Evolutionary conservation across 2,113 vertebrate genomes (phyloP), one percentile per base, ranked within the genome.

Genomic region (Microcebus lehilahytsara): DNA sequence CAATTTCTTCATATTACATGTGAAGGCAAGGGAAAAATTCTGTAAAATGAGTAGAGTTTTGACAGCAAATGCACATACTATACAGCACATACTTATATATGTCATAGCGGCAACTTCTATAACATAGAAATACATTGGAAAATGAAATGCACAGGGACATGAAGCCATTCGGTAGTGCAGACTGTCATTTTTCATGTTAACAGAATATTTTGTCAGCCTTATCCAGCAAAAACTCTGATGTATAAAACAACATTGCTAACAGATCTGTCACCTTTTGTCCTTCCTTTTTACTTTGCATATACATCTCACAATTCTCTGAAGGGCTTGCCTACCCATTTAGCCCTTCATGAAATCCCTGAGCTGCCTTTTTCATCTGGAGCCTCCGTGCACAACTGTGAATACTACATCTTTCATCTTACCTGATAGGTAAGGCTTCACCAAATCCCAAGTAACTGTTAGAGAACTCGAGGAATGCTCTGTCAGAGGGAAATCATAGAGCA

Each of bases 161-260:
- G 69, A 98, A 92, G 97, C 67, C 53, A 96, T 97, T 97, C 97
- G 67, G 64, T 95, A 93, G 60, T 81, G 20, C 56, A 96, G 97
- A 95, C 62, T 97, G 66, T 81, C 85, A 84, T 97, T 97, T 98
- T 98, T 98, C 96, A 94, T 75, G 77, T 97, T 98, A 98, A 97
- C 80, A 95, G 92, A 96, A 30, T 89, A 92, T 96, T 98, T 97
- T 98, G 85, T 97, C 95, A 94, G 42, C 30, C 11, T 85, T 95
- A 95, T 85, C 16, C 25, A 87, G 77, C 37, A 96, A 94, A 96
- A 95, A 92, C 0, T 9, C 32, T 93, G 49, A 91, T 88, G 94
- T 81, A 81, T 75, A 97, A 95, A 97, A 83, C 84, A 96, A 64
- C 93, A 56, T 40, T 60, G 42, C 83, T 96, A 97, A 96, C 14